A percentile compares a stretch with the other conserved stretches of the same genome.
phyloP scores from a whole-genome alignment of 2,797 vertebrate genomes.

The Poeciliopsis turneri region DNA sequence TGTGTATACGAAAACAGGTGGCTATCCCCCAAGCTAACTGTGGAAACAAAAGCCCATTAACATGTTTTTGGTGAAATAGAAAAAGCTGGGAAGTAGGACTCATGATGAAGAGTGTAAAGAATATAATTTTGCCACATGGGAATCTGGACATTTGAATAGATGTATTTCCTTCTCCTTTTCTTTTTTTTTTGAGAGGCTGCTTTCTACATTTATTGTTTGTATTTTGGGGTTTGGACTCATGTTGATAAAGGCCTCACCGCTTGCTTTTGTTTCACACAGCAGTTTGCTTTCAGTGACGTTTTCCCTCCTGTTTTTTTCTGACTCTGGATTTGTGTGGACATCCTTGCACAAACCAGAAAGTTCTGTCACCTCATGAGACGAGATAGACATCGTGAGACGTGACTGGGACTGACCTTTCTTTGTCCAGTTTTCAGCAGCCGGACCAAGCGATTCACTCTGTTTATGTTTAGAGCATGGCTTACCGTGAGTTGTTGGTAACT shows the following conservation, averaged over 20 bases:
- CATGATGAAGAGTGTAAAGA: not conserved
- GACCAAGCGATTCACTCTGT: no score
- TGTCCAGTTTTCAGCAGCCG: no score
- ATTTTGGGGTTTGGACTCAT: constrained; percentile 35
- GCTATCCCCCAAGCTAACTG: constrained; percentile 56
- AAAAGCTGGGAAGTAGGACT: constrained; percentile 18
- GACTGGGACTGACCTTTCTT: no score
- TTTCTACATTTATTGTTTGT: constrained; percentile 6
- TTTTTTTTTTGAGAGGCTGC: not conserved
- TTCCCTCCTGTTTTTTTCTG: constrained; percentile 20
- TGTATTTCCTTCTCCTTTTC: not conserved
- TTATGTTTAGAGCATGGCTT: no score
- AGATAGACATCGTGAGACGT: no score
- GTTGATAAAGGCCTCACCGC: constrained; percentile 44
- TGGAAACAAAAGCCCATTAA: constrained; percentile 57
- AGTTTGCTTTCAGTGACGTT: constrained; percentile 61
- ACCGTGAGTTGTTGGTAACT: no score
- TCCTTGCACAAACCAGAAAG: not conserved
- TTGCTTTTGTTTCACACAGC: constrained; percentile 60
- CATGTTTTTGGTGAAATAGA: constrained; percentile 48
- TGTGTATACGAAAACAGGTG: constrained; percentile 62
- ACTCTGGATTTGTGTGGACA: constrained; percentile 26
- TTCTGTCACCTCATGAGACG: no score
- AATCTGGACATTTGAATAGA: not conserved
- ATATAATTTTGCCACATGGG: not conserved